Conservation (phyloP, 2,888 invertebrate species). For the Nephrocerus scutellatus region DNA sequence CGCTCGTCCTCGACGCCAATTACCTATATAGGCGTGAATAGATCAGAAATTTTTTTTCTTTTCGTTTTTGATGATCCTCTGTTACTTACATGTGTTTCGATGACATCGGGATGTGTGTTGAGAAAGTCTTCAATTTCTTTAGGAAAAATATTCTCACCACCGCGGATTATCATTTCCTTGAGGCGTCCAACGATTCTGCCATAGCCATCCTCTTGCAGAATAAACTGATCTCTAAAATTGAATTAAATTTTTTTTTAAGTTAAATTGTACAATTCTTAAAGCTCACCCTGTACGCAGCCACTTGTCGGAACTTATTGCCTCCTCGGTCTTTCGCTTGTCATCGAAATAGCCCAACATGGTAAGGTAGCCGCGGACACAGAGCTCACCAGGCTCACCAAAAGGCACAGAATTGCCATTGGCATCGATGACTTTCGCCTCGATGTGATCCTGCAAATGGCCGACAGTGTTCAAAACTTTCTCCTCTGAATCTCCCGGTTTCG, state of each 20-base stretch:
- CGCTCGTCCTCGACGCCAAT: constrained; percentile 64
- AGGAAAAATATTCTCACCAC: constrained; percentile 78
- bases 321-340: constrained; percentile 63
- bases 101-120: constrained; percentile 59
- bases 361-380: constrained; percentile 63
- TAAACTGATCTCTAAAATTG: constrained; percentile 49
- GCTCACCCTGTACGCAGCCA: constrained; percentile 71
- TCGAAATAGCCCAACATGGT: constrained; percentile 70
- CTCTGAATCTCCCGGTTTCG: constrained; percentile 47
- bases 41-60: not conserved
- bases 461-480: constrained; percentile 50
- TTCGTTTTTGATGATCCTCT: not conserved
- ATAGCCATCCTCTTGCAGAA: constrained; percentile 60
- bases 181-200: constrained; percentile 61
- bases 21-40: constrained; percentile 45
- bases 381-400: constrained; percentile 62
- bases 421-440: constrained; percentile 57
- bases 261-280: too few species aligned
- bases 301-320: constrained; percentile 56
- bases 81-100: constrained; percentile 57
- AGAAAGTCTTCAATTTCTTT: constrained; percentile 70
- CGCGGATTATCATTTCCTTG: constrained; percentile 71
- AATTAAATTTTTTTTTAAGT: not conserved
- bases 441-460: constrained; percentile 52
- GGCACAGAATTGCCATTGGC: constrained; percentile 56